These are phyloP conservation scores for Enteromius paludinosus DNA, from an alignment of 2,797 vertebrate genomes.

Conservation along the genomic window DNA sequence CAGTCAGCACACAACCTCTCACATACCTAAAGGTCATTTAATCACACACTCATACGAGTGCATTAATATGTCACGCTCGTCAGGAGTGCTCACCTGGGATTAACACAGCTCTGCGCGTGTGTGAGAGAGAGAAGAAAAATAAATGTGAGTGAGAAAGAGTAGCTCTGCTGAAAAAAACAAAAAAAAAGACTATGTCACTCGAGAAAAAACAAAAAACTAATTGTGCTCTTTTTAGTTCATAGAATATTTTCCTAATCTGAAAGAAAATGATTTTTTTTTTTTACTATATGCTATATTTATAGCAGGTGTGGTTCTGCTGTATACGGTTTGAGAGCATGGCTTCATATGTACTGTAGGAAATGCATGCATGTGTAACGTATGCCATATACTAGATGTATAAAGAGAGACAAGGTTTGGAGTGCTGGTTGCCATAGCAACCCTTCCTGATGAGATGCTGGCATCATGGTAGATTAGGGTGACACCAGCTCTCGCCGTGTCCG, in stretches of 20 bases:
- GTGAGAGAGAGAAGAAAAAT: background rate
- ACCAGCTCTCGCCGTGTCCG: conserved; percentile 55
- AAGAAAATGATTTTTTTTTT: background rate
- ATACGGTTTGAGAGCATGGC: background rate
- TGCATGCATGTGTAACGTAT: conserved; percentile 12
- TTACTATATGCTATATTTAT: background rate
- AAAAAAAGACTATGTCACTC: background rate
- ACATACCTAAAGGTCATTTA: conserved; percentile 63
- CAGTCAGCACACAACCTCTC: conserved; percentile 58
- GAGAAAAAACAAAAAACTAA: background rate
- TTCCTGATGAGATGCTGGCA: conserved; percentile 64
- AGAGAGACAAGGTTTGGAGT: conserved; percentile 35
- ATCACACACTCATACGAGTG: conserved; percentile 60
- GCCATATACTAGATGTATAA: conserved; percentile 30
- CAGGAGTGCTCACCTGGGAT: conserved; percentile 59
- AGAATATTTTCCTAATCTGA: background rate
- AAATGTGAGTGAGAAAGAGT: background rate
- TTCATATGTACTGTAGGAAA: background rate
- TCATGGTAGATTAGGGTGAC: conserved; percentile 66
- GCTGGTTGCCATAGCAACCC: conserved; percentile 57
- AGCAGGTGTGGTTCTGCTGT: background rate
- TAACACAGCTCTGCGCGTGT: conserved; percentile 42
- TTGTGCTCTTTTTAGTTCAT: background rate
- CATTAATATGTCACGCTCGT: conserved; percentile 59
- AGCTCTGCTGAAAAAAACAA: background rate